Base-by-base conservation (phyloP, 2,797 vertebrate species). In the Geotrypetes seraphini region DNA sequence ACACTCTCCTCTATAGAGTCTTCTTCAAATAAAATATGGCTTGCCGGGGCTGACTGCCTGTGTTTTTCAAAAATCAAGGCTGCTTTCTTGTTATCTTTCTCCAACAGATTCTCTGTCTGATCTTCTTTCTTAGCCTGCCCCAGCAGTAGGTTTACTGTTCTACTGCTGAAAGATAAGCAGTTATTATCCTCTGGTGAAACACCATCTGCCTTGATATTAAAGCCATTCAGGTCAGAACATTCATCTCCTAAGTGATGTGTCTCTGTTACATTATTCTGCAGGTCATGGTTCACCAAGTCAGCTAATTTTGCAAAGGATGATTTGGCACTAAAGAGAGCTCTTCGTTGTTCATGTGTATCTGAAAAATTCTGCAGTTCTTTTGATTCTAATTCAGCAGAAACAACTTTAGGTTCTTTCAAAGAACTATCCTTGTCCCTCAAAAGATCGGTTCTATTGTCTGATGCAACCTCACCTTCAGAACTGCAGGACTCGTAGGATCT, bases 21-120 rank as follows among this genome's bases (percentile, higher is more conserved):
- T 14, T 29, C 39, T 12, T 55, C 53, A 1, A 66, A 42, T 39
- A 49, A 43, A 19, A 58, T 28, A 10, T 2, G 5, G 34, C 32
- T 51, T 28, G 40, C 28, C 4, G 14, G 51, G 38, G 63, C 46
- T 34, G 56, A 56, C 30, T 62, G 52, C 33, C 56, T 55, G 8
- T 39, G 47, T 33, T 68, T 68, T 48, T 49, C 40, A 47, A 71
- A 62, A 50, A 61, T 60, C 63, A 67, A 47, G 43, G 71, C 58
- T 5, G 18, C 18, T 37, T 53, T 57, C 43, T 40, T 47, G 61
- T 38, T 62, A 49, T 58, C 51, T 43, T 38, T 43, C 16, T 60
- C 47, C 13, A 19, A 23, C 34, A 40, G 35, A 3, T 35, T 29
- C 16, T 20, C 0, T 4, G 28, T 50, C 54, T 39, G 53, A 35